Evolutionary conservation across 2,113 vertebrate genomes (phyloP).

Genomic region (Ceyx cyanopectus): DNA sequence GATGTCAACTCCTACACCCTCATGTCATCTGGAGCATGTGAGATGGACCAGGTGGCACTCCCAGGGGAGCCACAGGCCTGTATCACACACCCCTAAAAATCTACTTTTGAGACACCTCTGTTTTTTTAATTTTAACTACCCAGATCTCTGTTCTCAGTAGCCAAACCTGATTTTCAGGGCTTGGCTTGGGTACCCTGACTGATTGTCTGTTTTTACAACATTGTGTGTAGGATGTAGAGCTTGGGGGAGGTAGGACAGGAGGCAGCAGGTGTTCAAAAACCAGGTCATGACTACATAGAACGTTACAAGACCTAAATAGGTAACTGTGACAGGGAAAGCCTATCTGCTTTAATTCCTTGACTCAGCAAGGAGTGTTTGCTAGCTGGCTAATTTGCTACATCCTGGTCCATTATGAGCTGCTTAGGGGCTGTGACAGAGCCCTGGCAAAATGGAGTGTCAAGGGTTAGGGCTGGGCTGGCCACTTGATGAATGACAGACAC

Average conservation of each 20-base stretch:
- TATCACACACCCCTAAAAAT: too few species aligned
- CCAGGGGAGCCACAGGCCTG: not conserved
- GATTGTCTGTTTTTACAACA: not conserved
- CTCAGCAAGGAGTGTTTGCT: not conserved
- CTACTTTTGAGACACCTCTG: not conserved
- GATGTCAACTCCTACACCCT: not conserved
- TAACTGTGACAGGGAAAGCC: not conserved
- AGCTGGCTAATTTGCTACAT: not conserved
- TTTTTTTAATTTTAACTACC: not conserved
- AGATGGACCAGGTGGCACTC: rapidly evolving
- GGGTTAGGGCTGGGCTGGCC: too few species aligned
- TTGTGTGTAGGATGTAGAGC: not conserved
- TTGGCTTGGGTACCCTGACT: not conserved
- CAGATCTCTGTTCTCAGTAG: not conserved
- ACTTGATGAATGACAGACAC: too few species aligned
- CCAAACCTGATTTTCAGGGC: not conserved
- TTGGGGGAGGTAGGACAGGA: not conserved
- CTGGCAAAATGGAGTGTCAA: not conserved
- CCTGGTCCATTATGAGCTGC: not conserved
- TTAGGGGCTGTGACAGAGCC: not conserved
- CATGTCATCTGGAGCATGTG: not conserved
- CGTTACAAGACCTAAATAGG: not conserved
- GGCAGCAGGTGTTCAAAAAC: not conserved
- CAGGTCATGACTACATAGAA: rapidly evolving
- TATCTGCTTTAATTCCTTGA: not conserved